Evolutionary conservation across 2,888 invertebrate species (phyloP), one percentile per base, ranked within the genome.

Genomic region (Drosophila paranaensis): DNA sequence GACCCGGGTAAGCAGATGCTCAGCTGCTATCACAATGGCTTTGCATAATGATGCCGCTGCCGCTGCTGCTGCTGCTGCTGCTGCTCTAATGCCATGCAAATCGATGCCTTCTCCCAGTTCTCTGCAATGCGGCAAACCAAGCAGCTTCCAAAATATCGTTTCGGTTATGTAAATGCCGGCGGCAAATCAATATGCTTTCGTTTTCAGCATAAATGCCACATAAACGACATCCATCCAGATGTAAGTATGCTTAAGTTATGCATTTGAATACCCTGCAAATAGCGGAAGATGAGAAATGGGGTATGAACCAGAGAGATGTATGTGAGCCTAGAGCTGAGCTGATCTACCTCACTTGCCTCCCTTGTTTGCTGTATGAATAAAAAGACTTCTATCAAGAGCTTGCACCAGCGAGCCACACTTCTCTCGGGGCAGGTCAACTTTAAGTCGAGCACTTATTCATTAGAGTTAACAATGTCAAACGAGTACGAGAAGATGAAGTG

Each of bases 121-220:
- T 56, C 84, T 71, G 84, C 84, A 84, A 74, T 89, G 84, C 84
- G 77, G 60, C 72, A 86, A 65, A 60, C 60, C 62, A 65, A 60
- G 56, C 65, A 39, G 57, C 60, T 75, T 56, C 30, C 66, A 39
- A 71, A 71, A 66, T 75, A 79, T 66, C 71, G 68, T 60, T 67
- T 63, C 20, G 57, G 64, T 74, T 84, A 84, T 84, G 88, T 69
- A 89, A 84, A 84, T 84, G 79, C 40, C 45, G 63, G 57, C 46
- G 50, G 60, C 64, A 56, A 87, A 84, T 81, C 81, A 79, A 73
- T 84, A 77, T 64, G 77, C 77, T 79, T 84, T 87, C 82, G 69
- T 61, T 87, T 84, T 84, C 74, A 73, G 63, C 84, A 78, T 86
- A 81, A 89, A 75, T 81, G 67, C 70, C 71, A 81, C 61, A 87